Evolutionary conservation across 2,113 vertebrate genomes (phyloP), one percentile per base, ranked within the genome.

Genomic region (Ranitomeya imitator): DNA sequence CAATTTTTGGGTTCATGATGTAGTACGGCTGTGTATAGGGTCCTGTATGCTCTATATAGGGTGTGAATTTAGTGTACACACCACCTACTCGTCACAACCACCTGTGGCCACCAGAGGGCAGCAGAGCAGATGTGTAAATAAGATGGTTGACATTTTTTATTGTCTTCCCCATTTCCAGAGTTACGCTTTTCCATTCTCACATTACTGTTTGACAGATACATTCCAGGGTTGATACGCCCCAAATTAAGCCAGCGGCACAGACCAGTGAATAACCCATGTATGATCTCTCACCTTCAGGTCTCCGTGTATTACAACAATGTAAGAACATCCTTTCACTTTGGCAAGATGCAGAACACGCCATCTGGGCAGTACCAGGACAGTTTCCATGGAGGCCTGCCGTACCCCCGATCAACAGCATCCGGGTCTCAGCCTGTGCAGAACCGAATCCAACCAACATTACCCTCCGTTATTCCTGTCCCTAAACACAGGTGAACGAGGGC

Each of bases 401-500:
- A 59, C 37, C 78, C 79, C 14, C 18, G 15, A 18, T 13, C 63
- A 51, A 16, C 61, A 37, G 52, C 54, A 4, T 18, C 79, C 2
- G 31, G 13, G 16, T 9, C 52, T 6, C 51, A 82, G 6, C 65
- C 76, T 80, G 77, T 79, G 8, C 76, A 52, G 19, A 88, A 69
- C 55, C 23, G 60, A 18, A 74, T 12, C 23, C 86, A n/a, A 3
- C 26, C 54, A 2, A 26, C 26, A 10, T 67, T 69, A 26, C 76
- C 79, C 21, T 61, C 54, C 11, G 54, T 86, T 78, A 69, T 86
- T 26, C 76, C 86, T 15, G 67, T 83, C 86, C 79, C 79, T 31
- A 87, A 81, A 59, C 86, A 81, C 86, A 88, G 86, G 86, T 87
- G 54, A 87, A 78, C 1, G 6, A 13, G 21, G 21, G 57, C 14